phyloP scores from a whole-genome alignment of 2,888 invertebrate genomes.

The Adela reaumurella region DNA sequence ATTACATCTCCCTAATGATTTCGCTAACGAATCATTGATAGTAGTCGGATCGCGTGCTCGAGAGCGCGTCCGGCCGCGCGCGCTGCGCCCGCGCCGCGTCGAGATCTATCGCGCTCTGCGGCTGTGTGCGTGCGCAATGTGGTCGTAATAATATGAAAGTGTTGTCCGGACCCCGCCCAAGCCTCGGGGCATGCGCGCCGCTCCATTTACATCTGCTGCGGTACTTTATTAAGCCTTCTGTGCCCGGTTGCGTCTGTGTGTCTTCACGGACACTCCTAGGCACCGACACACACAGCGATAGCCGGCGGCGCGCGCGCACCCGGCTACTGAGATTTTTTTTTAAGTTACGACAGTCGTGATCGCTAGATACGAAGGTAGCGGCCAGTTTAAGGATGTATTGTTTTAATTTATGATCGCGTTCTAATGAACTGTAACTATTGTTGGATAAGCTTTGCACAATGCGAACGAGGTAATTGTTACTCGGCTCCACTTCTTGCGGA shows the following conservation, averaged over 20 bases:
- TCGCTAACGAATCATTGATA: constrained; percentile 57
- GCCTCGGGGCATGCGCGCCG: constrained; percentile 42
- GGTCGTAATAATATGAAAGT: constrained; percentile 52
- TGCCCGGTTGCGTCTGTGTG: background rate
- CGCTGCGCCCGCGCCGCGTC: constrained; percentile 6
- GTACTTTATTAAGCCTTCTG: constrained; percentile 49
- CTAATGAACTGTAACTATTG: constrained; percentile 17
- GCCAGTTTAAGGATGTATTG: constrained; percentile 20
- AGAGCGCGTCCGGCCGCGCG: constrained; percentile 18
- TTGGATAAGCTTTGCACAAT: too few species aligned
- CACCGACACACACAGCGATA: background rate
- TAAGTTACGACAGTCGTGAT: constrained; percentile 23
- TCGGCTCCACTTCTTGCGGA: too few species aligned
- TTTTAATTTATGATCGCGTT: constrained; percentile 26
- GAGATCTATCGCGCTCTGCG: constrained; percentile 19
- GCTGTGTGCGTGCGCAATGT: constrained; percentile 31
- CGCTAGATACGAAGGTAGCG: constrained; percentile 8
- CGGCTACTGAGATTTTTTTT: constrained; percentile 13
- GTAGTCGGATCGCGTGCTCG: constrained; percentile 51
- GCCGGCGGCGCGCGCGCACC: constrained; percentile 3
- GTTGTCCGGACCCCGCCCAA: constrained; percentile 53
- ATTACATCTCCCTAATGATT: constrained; percentile 57
- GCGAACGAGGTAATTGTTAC: too few species aligned
- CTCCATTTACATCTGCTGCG: constrained; percentile 53
- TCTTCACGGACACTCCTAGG: background rate